Evolutionary conservation across 2,797 vertebrate genomes (phyloP).

Genomic region (Rhynchonycteris naso): DNA sequence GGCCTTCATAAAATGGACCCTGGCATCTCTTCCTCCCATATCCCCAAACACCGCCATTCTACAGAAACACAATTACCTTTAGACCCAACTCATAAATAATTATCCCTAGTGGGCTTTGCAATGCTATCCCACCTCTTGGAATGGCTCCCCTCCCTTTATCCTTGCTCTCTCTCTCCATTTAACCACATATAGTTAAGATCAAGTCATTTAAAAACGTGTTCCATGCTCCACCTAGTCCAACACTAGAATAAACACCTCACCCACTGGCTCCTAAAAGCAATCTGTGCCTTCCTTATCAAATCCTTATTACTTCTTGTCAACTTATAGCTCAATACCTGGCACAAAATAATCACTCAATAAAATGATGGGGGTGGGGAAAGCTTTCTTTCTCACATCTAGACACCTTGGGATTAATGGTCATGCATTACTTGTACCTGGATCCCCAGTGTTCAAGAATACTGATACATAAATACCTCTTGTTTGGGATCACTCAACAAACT

Average conservation of each 20-base stretch:
- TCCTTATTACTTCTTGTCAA: neutral
- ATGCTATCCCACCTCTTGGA: neutral
- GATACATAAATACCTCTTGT: neutral
- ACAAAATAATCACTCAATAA: neutral
- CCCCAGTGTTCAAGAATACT: neutral
- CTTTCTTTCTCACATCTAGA: neutral
- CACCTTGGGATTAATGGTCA: neutral
- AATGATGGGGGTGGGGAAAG: neutral
- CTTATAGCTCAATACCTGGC: neutral
- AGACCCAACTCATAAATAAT: neutral
- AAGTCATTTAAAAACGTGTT: neutral
- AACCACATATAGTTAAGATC: neutral
- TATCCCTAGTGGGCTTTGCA: too few species aligned
- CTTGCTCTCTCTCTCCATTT: neutral
- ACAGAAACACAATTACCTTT: neutral
- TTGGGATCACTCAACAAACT: neutral
- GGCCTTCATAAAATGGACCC: neutral
- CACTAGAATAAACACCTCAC: neutral
- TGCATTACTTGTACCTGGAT: neutral
- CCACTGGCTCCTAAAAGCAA: neutral
- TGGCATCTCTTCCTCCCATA: neutral
- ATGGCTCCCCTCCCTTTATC: neutral
- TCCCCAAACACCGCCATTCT: neutral
- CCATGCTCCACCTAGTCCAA: neutral
- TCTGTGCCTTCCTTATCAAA: neutral